Percentiles rank a stretch among this genome's conserved stretches.
phyloP scores from a whole-genome alignment of 1,140 invertebrate species.

The Achatina immaculata region DNA sequence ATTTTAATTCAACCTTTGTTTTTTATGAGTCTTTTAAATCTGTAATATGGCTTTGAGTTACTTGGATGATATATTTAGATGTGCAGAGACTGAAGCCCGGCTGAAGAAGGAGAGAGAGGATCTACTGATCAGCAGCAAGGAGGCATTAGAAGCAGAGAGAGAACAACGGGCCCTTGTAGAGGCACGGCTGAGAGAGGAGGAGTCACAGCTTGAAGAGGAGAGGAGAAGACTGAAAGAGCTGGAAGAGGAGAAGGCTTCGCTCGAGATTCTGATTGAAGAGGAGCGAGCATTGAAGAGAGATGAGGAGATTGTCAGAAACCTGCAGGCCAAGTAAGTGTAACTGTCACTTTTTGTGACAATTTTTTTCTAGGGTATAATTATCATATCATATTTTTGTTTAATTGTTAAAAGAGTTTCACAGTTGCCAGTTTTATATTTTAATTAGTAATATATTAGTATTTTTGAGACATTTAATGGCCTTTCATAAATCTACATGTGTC shows the following conservation, averaged over 20 bases:
- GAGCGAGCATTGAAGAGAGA: constrained; percentile 86
- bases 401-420: neutral
- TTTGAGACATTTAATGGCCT: neutral
- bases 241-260: constrained; percentile 77
- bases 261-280: constrained; percentile 81
- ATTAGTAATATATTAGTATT: neutral
- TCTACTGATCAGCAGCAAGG: constrained; percentile 30
- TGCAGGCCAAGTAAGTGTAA: constrained; percentile 76
- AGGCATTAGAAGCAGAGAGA: constrained; percentile 73
- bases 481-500: too few relatives aligned
- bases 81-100: constrained; percentile 22
- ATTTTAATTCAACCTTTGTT: too few relatives aligned
- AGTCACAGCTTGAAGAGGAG: constrained; percentile 79
- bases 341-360: neutral
- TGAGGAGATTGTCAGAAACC: constrained; percentile 84
- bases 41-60: too few relatives aligned
- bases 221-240: constrained; percentile 80
- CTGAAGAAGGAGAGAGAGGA: constrained; percentile 33
- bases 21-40: too few relatives aligned
- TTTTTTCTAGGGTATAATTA: constrained; percentile 3
- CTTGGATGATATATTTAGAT: too few relatives aligned
- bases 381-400: neutral
- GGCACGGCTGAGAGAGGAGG: constrained; percentile 73
- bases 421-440: neutral
- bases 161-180: constrained; percentile 47